These are phyloP conservation scores for Danionella cerebrum DNA, from an alignment of 2,113 vertebrate species.

Conservation along the genomic window DNA sequence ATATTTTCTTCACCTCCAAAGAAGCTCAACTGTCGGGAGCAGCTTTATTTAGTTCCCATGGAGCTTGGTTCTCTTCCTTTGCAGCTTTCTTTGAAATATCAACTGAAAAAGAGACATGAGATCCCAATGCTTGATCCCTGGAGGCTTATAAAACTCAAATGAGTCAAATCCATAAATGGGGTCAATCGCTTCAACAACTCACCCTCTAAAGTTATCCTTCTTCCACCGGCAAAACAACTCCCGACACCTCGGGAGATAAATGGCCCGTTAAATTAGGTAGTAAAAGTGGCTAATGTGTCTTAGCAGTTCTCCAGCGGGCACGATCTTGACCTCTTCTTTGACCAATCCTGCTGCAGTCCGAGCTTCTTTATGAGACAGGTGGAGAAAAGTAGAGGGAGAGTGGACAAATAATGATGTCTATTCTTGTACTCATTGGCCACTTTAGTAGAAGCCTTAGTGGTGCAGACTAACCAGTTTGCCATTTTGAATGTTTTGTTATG, in stretches of 20 bases:
- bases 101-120: background rate
- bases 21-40: too few relatives aligned
- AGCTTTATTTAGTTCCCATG: too few relatives aligned
- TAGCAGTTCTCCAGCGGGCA: background rate
- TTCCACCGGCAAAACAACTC: slow-evolving; percentile 2
- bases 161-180: slow-evolving; percentile 29
- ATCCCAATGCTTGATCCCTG: background rate
- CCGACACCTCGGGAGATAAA: slow-evolving; percentile 27
- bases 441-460: too few relatives aligned
- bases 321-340: background rate
- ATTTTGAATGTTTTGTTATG: too few relatives aligned
- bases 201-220: slow-evolving; percentile 19
- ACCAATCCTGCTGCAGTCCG: background rate
- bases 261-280: slow-evolving; percentile 3
- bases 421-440: too few relatives aligned
- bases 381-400: background rate
- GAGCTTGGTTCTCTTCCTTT: too few relatives aligned
- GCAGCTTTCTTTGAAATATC: background rate
- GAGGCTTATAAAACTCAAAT: slow-evolving; percentile 11
- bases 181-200: slow-evolving; percentile 7
- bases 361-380: background rate
- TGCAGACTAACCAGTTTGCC: too few relatives aligned
- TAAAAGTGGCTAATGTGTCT: slow-evolving; percentile 24
- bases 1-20: too few relatives aligned
- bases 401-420: background rate